These are phyloP conservation scores for Aradus depressus DNA, from an alignment of 2,888 invertebrate genomes.

Conservation along the genomic window DNA sequence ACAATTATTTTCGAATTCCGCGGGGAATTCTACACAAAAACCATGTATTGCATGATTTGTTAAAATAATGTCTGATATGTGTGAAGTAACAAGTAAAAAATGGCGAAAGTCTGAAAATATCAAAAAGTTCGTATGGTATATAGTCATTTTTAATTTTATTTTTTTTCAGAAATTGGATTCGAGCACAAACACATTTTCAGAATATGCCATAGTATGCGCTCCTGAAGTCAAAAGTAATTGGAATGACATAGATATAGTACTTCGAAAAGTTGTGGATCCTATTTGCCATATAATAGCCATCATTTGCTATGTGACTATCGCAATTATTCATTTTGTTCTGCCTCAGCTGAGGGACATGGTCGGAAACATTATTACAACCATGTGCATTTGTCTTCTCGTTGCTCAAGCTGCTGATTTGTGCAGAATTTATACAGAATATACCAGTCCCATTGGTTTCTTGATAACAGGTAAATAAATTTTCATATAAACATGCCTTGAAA, in stretches of 20 bases:
- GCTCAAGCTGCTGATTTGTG: slow-evolving; percentile 68
- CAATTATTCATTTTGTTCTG: slow-evolving; percentile 69
- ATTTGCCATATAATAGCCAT: slow-evolving; percentile 63
- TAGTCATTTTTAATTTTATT: slow-evolving; percentile 3
- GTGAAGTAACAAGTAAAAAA: too few species aligned
- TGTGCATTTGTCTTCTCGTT: slow-evolving; percentile 63
- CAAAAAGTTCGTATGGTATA: too few species aligned
- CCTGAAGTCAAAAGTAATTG: slow-evolving; percentile 47
- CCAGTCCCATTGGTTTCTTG: slow-evolving; percentile 67
- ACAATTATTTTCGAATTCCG: background rate
- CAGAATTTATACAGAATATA: slow-evolving; percentile 66
- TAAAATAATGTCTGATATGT: too few species aligned
- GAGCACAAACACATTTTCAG: slow-evolving; percentile 11
- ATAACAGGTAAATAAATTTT: slow-evolving; percentile 51
- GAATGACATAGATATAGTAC: slow-evolving; percentile 59
- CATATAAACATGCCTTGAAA: too few species aligned
- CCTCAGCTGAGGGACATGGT: slow-evolving; percentile 71
- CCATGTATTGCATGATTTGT: too few species aligned
- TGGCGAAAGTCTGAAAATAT: too few species aligned
- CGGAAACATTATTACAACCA: slow-evolving; percentile 74
- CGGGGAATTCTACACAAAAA: too few species aligned
- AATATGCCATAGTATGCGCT: slow-evolving; percentile 31
- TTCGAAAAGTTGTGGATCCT: slow-evolving; percentile 65
- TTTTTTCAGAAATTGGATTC: slow-evolving; percentile 22
- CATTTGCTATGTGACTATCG: slow-evolving; percentile 55